These are phyloP conservation scores for Meta bourneti DNA, from an alignment of 2,888 invertebrate species.

Conservation along the genomic window DNA sequence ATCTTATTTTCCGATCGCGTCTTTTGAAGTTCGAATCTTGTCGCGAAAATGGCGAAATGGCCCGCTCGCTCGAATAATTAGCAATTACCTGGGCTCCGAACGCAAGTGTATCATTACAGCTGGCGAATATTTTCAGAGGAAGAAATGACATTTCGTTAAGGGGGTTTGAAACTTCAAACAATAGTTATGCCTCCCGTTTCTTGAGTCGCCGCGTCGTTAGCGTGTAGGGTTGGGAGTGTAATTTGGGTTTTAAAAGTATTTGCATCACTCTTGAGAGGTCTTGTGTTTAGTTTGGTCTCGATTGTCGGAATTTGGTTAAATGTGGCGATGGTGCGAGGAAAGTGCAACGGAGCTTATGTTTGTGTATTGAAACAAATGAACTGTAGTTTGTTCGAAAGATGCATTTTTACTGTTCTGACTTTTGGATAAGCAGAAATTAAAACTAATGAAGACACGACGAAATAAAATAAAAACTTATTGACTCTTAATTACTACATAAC, in stretches of 20 bases:
- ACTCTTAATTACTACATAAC: too few relatives aligned
- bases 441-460: too few relatives aligned
- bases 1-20: slow-evolving; percentile 53
- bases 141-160: slow-evolving; percentile 19
- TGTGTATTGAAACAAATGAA: too few relatives aligned
- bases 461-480: too few relatives aligned
- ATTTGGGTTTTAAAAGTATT: slow-evolving; percentile 23
- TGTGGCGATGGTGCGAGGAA: neutral
- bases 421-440: too few relatives aligned
- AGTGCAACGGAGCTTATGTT: neutral
- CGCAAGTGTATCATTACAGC: slow-evolving; percentile 44
- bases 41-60: slow-evolving; percentile 29
- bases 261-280: slow-evolving; percentile 8
- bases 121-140: neutral
- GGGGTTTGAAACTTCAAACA: slow-evolving; percentile 18
- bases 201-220: neutral
- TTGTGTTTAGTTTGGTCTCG: neutral
- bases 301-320: neutral
- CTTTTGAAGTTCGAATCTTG: slow-evolving; percentile 48
- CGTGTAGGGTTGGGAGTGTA: neutral
- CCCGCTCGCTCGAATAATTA: slow-evolving; percentile 49
- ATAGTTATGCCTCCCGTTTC: slow-evolving; percentile 13
- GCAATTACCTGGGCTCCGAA: slow-evolving; percentile 33
- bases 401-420: too few relatives aligned
- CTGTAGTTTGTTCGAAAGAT: too few relatives aligned